phyloP scores from a whole-genome alignment of 2,888 invertebrate genomes.

The Hecatera dysodea region DNA sequence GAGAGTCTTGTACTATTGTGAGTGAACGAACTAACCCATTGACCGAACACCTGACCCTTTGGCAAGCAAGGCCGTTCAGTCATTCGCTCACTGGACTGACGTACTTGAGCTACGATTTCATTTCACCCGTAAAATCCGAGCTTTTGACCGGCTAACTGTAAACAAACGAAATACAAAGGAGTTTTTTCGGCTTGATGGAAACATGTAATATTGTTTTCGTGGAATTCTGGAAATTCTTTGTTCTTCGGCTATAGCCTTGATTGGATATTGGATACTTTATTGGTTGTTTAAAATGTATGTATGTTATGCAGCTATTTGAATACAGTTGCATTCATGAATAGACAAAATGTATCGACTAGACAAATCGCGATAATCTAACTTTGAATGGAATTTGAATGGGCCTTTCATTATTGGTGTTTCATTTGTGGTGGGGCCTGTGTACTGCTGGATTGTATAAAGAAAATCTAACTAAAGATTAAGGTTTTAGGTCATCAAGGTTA shows the following conservation, averaged over 20 bases:
- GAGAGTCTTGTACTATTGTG: constrained; percentile 76
- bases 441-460: not conserved
- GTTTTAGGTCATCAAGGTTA: too few relatives aligned
- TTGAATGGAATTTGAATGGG: not conserved
- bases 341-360: not conserved
- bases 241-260: not conserved
- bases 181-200: constrained; percentile 1
- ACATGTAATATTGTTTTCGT: not conserved
- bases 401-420: too few relatives aligned
- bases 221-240: constrained; percentile 1
- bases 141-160: constrained; percentile 26
- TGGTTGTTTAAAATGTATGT: constrained; percentile 11
- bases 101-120: constrained; percentile 32
- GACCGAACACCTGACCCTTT: constrained; percentile 83
- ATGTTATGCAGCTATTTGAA: not conserved
- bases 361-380: not conserved
- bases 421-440: too few relatives aligned
- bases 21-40: constrained; percentile 77
- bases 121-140: constrained; percentile 37
- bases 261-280: not conserved
- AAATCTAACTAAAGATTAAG: not conserved
- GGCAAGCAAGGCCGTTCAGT: constrained; percentile 82
- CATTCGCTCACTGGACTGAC: constrained; percentile 52
- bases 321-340: not conserved
- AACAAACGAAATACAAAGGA: constrained; percentile 24